Evolutionary conservation across 2,797 vertebrate species (phyloP).

Genomic region (Leptodactylus fallax): DNA sequence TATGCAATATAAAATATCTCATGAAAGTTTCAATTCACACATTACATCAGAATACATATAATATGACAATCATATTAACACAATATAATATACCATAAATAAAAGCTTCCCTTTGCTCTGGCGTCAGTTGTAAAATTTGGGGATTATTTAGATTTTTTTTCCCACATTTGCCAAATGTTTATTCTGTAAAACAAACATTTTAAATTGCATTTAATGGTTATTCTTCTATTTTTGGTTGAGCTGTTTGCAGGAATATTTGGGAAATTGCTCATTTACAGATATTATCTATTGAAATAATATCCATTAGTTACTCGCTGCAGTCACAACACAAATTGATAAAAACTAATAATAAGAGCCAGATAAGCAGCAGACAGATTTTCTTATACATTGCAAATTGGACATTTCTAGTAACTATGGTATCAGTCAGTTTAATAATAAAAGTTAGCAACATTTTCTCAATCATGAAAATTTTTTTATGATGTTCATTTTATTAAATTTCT

Average conservation of each 20-base stretch:
- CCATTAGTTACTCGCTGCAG: constrained; percentile 39
- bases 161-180: constrained; percentile 15
- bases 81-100: neutral
- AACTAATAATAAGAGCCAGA: neutral
- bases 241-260: constrained; percentile 27
- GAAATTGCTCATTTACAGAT: constrained; percentile 51
- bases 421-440: neutral
- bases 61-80: neutral
- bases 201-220: constrained; percentile 46
- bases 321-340: constrained; percentile 22
- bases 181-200: constrained; percentile 35
- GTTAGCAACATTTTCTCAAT: neutral
- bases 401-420: neutral
- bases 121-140: neutral
- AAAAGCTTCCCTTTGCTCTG: neutral
- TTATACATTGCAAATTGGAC: neutral
- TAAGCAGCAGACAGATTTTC: neutral
- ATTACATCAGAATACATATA: neutral
- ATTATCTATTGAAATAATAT: constrained; percentile 49
- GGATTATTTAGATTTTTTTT: constrained; percentile 15
- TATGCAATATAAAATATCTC: neutral
- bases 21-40: neutral
- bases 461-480: too few relatives aligned
- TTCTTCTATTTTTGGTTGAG: constrained; percentile 35
- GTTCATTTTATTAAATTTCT: neutral